Conservation (phyloP, 1,140 invertebrate genomes). For the Radopholus similis region DNA sequence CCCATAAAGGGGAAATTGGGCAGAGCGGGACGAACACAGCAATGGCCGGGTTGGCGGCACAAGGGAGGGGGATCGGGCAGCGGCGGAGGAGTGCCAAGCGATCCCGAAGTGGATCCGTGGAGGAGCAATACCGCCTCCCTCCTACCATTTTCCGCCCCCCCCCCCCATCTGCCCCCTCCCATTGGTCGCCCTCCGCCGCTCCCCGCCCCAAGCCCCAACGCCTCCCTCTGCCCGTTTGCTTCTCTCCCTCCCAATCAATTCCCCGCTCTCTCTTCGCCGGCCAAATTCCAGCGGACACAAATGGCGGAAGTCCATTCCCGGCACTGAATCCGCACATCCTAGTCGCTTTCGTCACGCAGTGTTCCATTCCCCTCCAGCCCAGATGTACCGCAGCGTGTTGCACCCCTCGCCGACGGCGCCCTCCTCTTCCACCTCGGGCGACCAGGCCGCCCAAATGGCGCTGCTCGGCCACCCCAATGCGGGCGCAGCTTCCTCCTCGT, state of each 20-base stretch:
- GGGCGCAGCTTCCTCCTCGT: not conserved
- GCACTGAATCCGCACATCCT: too few relatives aligned
- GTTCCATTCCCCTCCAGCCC: too few relatives aligned
- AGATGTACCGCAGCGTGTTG: too few relatives aligned
- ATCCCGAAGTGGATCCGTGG: not conserved
- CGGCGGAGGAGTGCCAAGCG: not conserved
- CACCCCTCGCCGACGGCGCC: not conserved
- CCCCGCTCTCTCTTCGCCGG: not conserved
- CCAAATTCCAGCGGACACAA: too few relatives aligned
- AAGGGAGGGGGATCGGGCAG: not conserved
- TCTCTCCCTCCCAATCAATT: not conserved
- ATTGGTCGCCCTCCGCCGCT: not conserved
- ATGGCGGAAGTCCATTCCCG: too few relatives aligned
- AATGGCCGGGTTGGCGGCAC: not conserved
- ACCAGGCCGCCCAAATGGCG: not conserved
- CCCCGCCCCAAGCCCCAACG: not conserved
- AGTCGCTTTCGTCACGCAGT: too few relatives aligned
- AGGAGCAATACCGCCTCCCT: not conserved
- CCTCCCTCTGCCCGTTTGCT: not conserved
- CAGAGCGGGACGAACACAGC: not conserved
- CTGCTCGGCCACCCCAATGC: too few relatives aligned
- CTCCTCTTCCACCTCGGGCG: not conserved
- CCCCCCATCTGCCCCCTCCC: not conserved
- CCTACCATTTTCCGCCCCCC: not conserved
- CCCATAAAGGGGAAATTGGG: not conserved